A percentile compares a stretch with the other conserved stretches of the same genome.
Evolutionary conservation across 2,888 invertebrate genomes (phyloP).

Genomic region (Sarcophaga rosellei): DNA sequence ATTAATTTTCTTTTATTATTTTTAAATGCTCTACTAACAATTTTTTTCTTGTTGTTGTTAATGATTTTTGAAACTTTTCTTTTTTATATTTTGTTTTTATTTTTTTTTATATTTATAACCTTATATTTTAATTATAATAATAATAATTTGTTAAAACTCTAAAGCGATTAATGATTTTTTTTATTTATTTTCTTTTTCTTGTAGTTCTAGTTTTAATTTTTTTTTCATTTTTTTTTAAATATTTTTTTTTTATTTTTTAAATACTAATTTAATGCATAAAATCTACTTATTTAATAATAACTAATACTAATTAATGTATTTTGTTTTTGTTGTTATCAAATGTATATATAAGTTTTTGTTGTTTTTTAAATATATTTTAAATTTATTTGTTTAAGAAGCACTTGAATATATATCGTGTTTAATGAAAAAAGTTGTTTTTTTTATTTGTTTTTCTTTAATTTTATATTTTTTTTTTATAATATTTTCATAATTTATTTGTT

Average conservation of each 20-base stretch:
- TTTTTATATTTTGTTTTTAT: not conserved
- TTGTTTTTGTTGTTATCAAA: not conserved
- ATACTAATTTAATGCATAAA: slow-evolving; percentile 65
- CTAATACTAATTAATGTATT: slow-evolving; percentile 72
- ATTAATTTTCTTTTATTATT: slow-evolving; percentile 49
- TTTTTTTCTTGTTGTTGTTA: slow-evolving; percentile 33
- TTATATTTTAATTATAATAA: slow-evolving; percentile 60
- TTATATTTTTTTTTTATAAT: slow-evolving; percentile 34
- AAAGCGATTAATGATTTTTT: slow-evolving; percentile 72
- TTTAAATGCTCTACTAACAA: slow-evolving; percentile 66
- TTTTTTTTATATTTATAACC: slow-evolving; percentile 63
- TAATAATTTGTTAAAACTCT: slow-evolving; percentile 72
- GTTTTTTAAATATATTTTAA: slow-evolving; percentile 70
- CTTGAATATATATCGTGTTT: slow-evolving; percentile 81
- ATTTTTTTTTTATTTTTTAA: slow-evolving; percentile 21
- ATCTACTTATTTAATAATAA: slow-evolving; percentile 69
- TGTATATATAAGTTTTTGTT: slow-evolving; percentile 69
- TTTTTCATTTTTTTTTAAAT: slow-evolving; percentile 63
- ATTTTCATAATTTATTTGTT: slow-evolving; percentile 29
- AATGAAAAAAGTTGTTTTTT: slow-evolving; percentile 77
- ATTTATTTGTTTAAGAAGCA: slow-evolving; percentile 81
- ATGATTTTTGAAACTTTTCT: slow-evolving; percentile 56
- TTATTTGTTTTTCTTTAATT: slow-evolving; percentile 68
- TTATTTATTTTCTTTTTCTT: slow-evolving; percentile 26
- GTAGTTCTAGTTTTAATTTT: slow-evolving; percentile 61